Evolutionary conservation across 2,888 invertebrate species (phyloP), one percentile per base, ranked within the genome.

Genomic region (Prenolepis imparis): DNA sequence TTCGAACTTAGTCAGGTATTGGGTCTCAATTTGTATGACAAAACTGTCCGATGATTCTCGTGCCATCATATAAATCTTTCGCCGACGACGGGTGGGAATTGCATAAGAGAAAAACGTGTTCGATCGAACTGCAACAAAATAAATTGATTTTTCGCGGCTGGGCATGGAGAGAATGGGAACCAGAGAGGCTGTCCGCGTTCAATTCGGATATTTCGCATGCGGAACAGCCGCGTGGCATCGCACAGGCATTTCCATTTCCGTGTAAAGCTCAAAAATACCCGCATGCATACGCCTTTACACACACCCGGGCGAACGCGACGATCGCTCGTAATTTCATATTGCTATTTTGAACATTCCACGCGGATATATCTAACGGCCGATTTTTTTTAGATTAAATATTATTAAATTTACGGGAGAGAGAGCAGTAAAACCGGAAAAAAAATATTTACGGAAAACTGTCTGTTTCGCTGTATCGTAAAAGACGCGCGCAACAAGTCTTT

Each of bases 241-340:
- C 64, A 18, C 63, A 77, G 73, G 75, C 80, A 86, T 86, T 86
- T 81, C 86, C 86, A 86, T 86, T 86, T 86, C 86, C 86, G 83
- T 21, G 68, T 36, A 80, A 39, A 80, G 39, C 39, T 63, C 52
- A 68, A 75, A 64, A 75, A 74, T 67, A 68, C 6, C 12, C 48
- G 39, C 48, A 24, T 44, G 36, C 61, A 32, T 36, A 48, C 24
- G 36, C 44, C 66, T 44, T 57, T 55, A 21, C 82, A 39, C 67
- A 21, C 39, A n/a, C 9, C 48, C 39, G 24, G 4, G 28, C 59
- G 44, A 59, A 44, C 21, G 59, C 41, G 36, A 59, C 78, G 78
- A 80, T 80, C 73, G 48, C 74, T 39, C 63, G 61, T 75, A 75
- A 81, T 81, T 81, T 61, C 77, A 75, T 73, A 81, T 81, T 55